A percentile compares a stretch with the other conserved stretches of the same genome.
Conservation (phyloP, 2,797 vertebrate species). For the Alcedo quadribrachys region DNA sequence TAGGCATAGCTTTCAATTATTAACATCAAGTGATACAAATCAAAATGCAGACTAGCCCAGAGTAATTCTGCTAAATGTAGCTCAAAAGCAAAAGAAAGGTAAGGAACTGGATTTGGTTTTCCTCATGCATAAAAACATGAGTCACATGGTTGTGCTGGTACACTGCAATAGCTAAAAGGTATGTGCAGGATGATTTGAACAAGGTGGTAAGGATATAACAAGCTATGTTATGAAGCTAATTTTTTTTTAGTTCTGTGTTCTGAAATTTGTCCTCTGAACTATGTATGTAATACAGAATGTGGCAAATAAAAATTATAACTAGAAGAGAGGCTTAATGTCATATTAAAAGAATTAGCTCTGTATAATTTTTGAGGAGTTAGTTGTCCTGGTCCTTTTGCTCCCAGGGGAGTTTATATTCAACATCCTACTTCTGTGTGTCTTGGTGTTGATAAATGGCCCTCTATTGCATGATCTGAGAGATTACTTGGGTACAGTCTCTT, state of each 20-base stretch:
- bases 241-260: neutral
- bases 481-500: neutral
- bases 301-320: neutral
- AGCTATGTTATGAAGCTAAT: neutral
- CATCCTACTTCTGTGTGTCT: neutral
- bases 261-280: neutral
- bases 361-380: neutral
- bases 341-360: neutral
- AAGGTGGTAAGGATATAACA: neutral
- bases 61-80: neutral
- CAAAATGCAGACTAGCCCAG: neutral
- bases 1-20: neutral
- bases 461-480: neutral
- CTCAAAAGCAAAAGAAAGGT: neutral
- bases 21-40: neutral
- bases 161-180: neutral
- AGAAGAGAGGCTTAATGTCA: neutral
- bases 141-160: neutral
- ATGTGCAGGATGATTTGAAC: neutral
- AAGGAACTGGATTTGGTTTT: neutral
- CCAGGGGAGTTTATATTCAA: neutral
- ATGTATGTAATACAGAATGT: neutral
- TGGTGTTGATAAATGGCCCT: neutral
- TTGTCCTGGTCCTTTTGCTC: neutral
- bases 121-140: neutral